A percentile compares a stretch with the other conserved stretches of the same genome.
phyloP scores from a whole-genome alignment of 2,888 invertebrate genomes.

The Malthinus flaveolus region DNA sequence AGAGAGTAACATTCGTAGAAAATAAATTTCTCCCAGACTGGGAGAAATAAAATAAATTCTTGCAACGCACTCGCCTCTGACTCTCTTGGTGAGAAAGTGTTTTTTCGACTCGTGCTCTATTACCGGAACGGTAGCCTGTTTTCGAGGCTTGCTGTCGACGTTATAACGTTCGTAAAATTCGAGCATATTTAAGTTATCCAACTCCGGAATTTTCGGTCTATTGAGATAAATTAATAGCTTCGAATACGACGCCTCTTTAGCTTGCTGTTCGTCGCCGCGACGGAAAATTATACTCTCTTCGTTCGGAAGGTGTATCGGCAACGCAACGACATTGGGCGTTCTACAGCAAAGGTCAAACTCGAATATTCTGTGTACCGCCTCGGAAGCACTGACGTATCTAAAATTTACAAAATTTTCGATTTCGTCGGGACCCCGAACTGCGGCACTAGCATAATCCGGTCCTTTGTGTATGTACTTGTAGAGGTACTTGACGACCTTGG shows the following conservation, averaged over 20 bases:
- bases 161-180: background rate
- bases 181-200: background rate
- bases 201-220: background rate
- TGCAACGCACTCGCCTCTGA: background rate
- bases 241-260: background rate
- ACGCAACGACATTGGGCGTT: background rate
- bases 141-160: background rate
- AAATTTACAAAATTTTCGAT: background rate
- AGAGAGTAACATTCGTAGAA: background rate
- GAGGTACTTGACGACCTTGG: background rate
- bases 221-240: background rate
- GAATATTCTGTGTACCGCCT: background rate
- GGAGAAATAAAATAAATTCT: background rate
- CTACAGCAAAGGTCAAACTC: background rate
- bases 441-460: background rate
- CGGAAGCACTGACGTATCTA: background rate
- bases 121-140: background rate
- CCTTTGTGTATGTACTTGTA: background rate
- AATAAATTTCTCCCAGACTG: background rate
- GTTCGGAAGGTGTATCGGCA: background rate
- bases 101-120: background rate
- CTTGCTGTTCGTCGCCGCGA: background rate
- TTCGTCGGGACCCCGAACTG: background rate
- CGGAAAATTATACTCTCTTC: background rate
- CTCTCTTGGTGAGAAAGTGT: background rate